A percentile compares a stretch with the other conserved stretches of the same genome.
phyloP scores from a whole-genome alignment of 2,888 invertebrate genomes.

The Cerastis rubricosa region DNA sequence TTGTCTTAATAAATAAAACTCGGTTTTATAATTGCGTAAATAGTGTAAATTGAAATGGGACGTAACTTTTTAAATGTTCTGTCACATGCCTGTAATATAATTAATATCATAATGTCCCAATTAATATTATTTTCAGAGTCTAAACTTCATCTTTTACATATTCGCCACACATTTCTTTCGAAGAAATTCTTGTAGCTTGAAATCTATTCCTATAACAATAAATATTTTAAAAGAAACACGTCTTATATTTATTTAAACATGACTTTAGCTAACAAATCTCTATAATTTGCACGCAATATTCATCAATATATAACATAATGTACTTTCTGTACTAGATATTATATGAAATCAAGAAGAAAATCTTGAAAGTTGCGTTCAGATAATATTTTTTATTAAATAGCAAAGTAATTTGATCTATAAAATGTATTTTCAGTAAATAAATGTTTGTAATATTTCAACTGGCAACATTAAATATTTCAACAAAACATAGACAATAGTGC shows the following conservation, averaged over 20 bases:
- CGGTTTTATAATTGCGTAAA: conserved; percentile 38
- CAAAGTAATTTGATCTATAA: conserved; percentile 62
- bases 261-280: conserved; percentile 58
- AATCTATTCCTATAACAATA: conserved; percentile 56
- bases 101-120: conserved; percentile 40
- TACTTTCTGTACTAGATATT: conserved; percentile 35
- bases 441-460: conserved; percentile 66
- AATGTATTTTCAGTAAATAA: conserved; percentile 64
- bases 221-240: conserved; percentile 59
- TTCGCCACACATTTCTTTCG: conserved; percentile 51
- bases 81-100: conserved; percentile 16
- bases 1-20: conserved; percentile 53
- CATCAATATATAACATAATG: conserved; percentile 49
- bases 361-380: conserved; percentile 33
- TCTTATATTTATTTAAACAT: conserved; percentile 58
- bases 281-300: conserved; percentile 48
- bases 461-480: conserved; percentile 70
- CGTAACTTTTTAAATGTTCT: conserved; percentile 27
- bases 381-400: conserved; percentile 63
- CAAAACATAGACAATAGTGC: conserved; percentile 76
- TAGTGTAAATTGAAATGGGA: conserved; percentile 42
- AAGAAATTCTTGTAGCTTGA: conserved; percentile 51
- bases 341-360: conserved; percentile 49
- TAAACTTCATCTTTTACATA: conserved; percentile 37
- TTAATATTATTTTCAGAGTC: conserved; percentile 22